A percentile compares a stretch with the other conserved stretches of the same genome.
Conservation (phyloP, 2,113 vertebrate genomes). For the Psammodynastes pulverulentus region DNA sequence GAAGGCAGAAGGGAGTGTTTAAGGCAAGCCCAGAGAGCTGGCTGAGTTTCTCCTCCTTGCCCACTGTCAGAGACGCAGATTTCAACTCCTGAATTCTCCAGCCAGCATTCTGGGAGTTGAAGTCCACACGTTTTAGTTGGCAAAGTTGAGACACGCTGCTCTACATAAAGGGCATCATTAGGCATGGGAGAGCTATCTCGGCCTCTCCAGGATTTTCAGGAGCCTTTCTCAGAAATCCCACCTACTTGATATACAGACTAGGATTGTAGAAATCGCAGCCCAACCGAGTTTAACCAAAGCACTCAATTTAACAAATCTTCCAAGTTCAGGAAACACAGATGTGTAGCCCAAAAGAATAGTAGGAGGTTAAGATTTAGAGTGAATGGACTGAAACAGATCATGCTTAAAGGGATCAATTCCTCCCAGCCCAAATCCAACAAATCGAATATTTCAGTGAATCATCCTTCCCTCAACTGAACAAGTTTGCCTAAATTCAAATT, state of each 20-base stretch:
- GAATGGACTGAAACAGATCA: not conserved
- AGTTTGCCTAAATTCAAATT: not conserved
- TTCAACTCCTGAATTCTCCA: not conserved
- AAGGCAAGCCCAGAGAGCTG: no score
- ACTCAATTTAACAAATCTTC: not conserved
- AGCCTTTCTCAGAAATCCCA: not conserved
- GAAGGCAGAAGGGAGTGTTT: not conserved
- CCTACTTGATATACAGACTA: not conserved
- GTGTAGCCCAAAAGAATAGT: not conserved
- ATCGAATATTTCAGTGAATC: not conserved
- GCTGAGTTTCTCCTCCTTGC: not conserved
- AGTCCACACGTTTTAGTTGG: not conserved
- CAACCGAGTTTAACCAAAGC: not conserved
- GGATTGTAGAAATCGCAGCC: not conserved
- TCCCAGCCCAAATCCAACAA: not conserved
- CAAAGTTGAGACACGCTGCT: not conserved
- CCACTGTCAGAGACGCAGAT: not conserved
- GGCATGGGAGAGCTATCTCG: no score
- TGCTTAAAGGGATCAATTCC: no score
- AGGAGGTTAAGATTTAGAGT: not conserved
- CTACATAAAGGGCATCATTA: not conserved
- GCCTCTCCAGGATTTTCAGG: not conserved
- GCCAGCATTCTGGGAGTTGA: not conserved
- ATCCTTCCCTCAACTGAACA: no score
- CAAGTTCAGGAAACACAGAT: not conserved